Evolutionary conservation across 1,140 invertebrate genomes (phyloP).

Genomic region (Drosophila varians): DNA sequence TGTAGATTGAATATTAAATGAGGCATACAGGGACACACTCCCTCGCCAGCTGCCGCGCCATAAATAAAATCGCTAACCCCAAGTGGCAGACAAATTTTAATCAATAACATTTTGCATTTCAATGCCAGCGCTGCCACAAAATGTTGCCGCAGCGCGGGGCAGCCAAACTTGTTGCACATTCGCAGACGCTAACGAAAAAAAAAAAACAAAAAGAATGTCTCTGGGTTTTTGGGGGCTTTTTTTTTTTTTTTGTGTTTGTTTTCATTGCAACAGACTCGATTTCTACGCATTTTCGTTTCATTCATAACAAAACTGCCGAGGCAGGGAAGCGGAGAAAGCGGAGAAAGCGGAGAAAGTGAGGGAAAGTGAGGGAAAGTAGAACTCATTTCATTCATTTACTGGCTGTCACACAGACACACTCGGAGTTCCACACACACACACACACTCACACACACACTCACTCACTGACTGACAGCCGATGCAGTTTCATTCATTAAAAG

Average conservation of each 20-base stretch:
- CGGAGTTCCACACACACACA: background rate
- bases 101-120: slow-evolving; percentile 37
- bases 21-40: background rate
- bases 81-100: slow-evolving; percentile 11
- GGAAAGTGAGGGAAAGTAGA: slow-evolving; percentile 5
- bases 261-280: slow-evolving; percentile 24
- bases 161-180: slow-evolving; percentile 49
- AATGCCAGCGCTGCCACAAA: slow-evolving; percentile 5
- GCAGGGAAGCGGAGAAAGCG: too few relatives aligned
- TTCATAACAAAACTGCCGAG: slow-evolving; percentile 44
- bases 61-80: background rate
- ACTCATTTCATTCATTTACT: slow-evolving; percentile 50
- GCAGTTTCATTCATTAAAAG: slow-evolving; percentile 72
- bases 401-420: slow-evolving; percentile 35
- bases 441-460: too few relatives aligned
- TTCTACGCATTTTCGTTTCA: slow-evolving; percentile 43
- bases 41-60: background rate
- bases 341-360: too few relatives aligned
- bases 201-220: background rate
- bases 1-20: slow-evolving; percentile 1
- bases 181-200: background rate
- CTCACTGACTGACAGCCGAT: background rate
- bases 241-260: background rate
- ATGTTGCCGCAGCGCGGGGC: background rate
- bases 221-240: background rate